Evolutionary conservation across 2,797 vertebrate genomes (phyloP).

Genomic region (Apogon talboti): DNA sequence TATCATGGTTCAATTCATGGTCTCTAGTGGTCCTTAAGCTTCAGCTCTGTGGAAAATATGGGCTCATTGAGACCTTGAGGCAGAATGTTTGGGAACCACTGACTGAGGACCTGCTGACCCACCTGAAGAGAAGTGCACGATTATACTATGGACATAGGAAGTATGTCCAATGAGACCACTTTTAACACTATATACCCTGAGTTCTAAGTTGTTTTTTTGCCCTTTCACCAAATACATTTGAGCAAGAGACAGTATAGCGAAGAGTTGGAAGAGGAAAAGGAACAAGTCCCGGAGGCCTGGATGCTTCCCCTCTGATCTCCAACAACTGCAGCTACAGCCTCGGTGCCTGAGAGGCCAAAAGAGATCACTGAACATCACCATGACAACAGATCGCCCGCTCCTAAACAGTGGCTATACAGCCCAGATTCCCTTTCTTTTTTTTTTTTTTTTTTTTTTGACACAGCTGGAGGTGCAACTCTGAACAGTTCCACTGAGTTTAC

Average conservation of each 20-base stretch:
- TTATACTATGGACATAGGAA: conserved; percentile 75
- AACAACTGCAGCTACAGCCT: conserved; percentile 68
- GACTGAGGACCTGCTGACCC: conserved; percentile 81
- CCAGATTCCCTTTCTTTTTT: conserved; percentile 78
- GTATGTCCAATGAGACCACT: conserved; percentile 79
- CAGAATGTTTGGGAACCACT: conserved; percentile 83
- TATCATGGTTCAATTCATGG: conserved; percentile 63
- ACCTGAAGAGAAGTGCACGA: conserved; percentile 86
- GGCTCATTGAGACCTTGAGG: conserved; percentile 82
- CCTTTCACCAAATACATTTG: conserved; percentile 75
- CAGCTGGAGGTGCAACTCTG: conserved; percentile 77
- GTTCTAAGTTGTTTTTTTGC: conserved; percentile 79
- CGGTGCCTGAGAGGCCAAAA: conserved; percentile 56
- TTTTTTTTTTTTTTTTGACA: conserved; percentile 69
- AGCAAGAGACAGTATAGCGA: conserved; percentile 71
- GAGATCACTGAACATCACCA: conserved; percentile 67
- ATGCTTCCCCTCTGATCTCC: conserved; percentile 51
- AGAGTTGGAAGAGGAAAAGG: conserved; percentile 49
- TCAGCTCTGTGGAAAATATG: conserved; percentile 76
- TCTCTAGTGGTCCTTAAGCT: conserved; percentile 69
- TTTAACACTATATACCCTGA: conserved; percentile 85
- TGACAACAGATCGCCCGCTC: conserved; percentile 65
- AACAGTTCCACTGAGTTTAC: conserved; percentile 67
- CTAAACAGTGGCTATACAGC: conserved; percentile 76
- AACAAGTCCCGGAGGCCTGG: conserved; percentile 23